Evolutionary conservation across 2,113 vertebrate genomes (phyloP), one percentile per base, ranked within the genome.

Genomic region (Tringa solitaria): DNA sequence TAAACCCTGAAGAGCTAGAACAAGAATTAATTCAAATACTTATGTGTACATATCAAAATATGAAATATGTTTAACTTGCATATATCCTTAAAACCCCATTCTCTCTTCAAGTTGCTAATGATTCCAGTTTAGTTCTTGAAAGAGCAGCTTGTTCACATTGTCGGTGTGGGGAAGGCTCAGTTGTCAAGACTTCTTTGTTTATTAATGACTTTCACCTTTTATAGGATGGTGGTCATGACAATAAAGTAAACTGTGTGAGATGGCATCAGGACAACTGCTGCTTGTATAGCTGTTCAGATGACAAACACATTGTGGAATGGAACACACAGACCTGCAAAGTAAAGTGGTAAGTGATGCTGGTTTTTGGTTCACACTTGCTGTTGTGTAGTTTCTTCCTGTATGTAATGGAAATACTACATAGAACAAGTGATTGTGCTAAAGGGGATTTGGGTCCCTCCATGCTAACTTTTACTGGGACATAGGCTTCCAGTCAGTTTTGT

Each of bases 231-330:
- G 99, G 98, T 67, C 99, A 99, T 74, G 98, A 98, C 88, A 99
- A 92, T 86, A 98, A 96, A 94, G 98, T 99, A 63, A 99, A 99
- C 94, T 99, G 99, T 92, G 98, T 99, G 82, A 98, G 99, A 97
- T 99, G 99, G 99, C 99, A 99, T 89, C 99, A 98, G 57, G 98
- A 99, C 61, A 98, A 98, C 84, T 98, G 95, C 84, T 98, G 98
- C 94, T 98, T 99, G 86, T 99, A 99, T 98, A 99, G 99, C 69
- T 99, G 99, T 95, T 99, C 99, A 98, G 99, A 99, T 48, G 99
- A 99, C 97, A 99, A 99, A 77, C 97, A 99, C 96, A 99, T 99
- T 22, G 98, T 98, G 59, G 99, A 99, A 95, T 99, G 99, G 99
- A 99, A 98, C 96, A 96, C 98, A 98, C 98, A 99, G 98, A 98